These are phyloP conservation scores for Oasisia sp. DNA, from an alignment of 2,888 invertebrate genomes.

Conservation along the genomic window DNA sequence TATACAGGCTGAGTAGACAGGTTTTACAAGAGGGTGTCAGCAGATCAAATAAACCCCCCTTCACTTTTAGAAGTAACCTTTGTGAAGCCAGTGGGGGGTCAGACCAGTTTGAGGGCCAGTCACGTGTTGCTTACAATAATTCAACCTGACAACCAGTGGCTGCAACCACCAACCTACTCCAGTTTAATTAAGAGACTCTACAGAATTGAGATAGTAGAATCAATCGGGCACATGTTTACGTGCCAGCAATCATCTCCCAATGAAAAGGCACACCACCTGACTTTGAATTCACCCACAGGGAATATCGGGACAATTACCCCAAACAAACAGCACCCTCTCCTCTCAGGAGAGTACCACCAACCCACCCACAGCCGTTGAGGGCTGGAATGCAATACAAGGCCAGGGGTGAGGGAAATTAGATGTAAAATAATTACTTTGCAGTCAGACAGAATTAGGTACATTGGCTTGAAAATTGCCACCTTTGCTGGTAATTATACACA, in stretches of 20 bases:
- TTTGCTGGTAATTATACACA: not conserved
- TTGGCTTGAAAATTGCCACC: conserved; percentile 5
- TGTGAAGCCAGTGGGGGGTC: not conserved
- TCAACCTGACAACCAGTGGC: not conserved
- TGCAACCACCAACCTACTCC: not conserved
- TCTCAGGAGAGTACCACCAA: not conserved
- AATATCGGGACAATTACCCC: not conserved
- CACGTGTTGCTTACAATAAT: not conserved
- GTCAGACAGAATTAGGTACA: not conserved
- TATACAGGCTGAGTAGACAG: not conserved
- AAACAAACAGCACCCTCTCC: not conserved
- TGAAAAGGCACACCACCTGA: not conserved
- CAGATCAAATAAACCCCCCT: not conserved
- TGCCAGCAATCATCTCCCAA: not conserved
- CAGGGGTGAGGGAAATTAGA: not conserved
- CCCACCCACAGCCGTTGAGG: not conserved
- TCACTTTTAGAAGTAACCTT: not conserved
- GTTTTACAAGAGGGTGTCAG: not conserved
- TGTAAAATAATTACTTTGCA: not conserved
- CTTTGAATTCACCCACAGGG: not conserved
- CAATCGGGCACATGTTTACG: not conserved
- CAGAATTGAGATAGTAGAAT: not conserved
- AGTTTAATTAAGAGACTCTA: not conserved
- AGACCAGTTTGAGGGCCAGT: not conserved
- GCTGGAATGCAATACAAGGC: not conserved